Evolutionary conservation across 2,797 vertebrate genomes (phyloP).

Genomic region (Peromyscus aztecus): DNA sequence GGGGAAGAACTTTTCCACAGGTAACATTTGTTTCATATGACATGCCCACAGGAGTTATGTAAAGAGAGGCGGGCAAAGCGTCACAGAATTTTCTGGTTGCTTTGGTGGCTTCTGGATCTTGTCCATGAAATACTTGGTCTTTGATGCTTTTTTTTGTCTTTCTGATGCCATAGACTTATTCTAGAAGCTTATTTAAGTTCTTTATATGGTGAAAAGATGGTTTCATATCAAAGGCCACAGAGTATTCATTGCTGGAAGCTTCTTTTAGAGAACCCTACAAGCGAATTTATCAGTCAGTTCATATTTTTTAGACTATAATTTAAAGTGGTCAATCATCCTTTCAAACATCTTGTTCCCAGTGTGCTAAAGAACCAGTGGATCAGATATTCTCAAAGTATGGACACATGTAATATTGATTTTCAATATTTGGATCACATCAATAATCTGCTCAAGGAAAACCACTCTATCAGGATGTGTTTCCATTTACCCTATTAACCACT

Average conservation of each 20-base stretch:
- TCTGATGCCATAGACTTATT: constrained; percentile 29
- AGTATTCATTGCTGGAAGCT: background rate
- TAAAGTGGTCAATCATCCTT: constrained; percentile 72
- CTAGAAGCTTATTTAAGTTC: constrained; percentile 41
- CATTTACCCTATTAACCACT: constrained; percentile 59
- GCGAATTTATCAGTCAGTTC: constrained; percentile 35
- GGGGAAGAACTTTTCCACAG: background rate
- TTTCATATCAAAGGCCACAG: constrained; percentile 6
- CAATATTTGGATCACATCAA: constrained; percentile 75
- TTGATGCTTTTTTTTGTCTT: background rate
- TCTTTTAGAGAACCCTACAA: constrained; percentile 46
- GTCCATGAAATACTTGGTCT: background rate
- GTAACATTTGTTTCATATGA: background rate
- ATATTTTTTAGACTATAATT: constrained; percentile 60
- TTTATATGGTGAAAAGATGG: background rate
- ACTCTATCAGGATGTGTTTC: constrained; percentile 64
- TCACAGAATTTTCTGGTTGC: background rate
- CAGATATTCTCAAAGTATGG: constrained; percentile 80
- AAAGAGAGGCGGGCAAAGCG: background rate
- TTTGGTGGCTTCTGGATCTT: background rate
- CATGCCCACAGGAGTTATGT: background rate
- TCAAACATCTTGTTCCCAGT: constrained; percentile 66
- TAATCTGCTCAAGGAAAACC: constrained; percentile 68
- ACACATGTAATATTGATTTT: constrained; percentile 79
- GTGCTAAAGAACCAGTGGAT: constrained; percentile 67